Evolutionary conservation across 1,140 invertebrate species (phyloP).

Genomic region (Geopemphigus sp.): DNA sequence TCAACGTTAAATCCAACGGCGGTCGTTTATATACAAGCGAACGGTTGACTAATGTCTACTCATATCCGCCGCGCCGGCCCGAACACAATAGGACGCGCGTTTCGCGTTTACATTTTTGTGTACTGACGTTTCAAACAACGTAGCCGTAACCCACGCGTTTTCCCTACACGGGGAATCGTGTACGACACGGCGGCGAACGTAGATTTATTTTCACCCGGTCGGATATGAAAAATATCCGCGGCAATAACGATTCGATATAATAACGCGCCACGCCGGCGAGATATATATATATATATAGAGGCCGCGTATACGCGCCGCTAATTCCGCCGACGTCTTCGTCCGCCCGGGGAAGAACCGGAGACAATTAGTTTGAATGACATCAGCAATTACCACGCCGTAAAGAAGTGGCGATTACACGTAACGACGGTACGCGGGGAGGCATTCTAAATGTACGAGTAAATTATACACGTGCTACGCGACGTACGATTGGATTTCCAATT

Average conservation of each 20-base stretch:
- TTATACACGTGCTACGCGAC: constrained; percentile 14
- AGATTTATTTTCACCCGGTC: constrained; percentile 34
- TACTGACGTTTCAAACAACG: background rate
- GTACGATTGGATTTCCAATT: constrained; percentile 28
- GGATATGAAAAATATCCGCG: constrained; percentile 37
- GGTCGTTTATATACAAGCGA: background rate
- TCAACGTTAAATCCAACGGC: too few relatives aligned
- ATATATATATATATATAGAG: too few relatives aligned
- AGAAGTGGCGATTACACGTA: constrained; percentile 45
- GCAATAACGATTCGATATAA: background rate
- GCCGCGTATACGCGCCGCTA: background rate
- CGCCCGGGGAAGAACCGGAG: background rate
- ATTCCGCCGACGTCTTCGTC: constrained; percentile 6
- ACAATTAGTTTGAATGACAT: constrained; percentile 49
- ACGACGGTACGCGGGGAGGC: background rate
- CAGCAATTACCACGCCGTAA: constrained; percentile 37
- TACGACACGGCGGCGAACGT: background rate
- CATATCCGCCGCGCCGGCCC: background rate
- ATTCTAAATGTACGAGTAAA: background rate
- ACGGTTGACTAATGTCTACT: background rate
- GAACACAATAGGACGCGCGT: background rate
- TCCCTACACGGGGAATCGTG: background rate
- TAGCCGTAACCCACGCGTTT: background rate
- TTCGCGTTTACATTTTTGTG: constrained; percentile 8
- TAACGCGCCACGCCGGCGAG: background rate